Evolutionary conservation across 2,797 vertebrate species (phyloP).

Genomic region (Bryconaethiops microstoma): DNA sequence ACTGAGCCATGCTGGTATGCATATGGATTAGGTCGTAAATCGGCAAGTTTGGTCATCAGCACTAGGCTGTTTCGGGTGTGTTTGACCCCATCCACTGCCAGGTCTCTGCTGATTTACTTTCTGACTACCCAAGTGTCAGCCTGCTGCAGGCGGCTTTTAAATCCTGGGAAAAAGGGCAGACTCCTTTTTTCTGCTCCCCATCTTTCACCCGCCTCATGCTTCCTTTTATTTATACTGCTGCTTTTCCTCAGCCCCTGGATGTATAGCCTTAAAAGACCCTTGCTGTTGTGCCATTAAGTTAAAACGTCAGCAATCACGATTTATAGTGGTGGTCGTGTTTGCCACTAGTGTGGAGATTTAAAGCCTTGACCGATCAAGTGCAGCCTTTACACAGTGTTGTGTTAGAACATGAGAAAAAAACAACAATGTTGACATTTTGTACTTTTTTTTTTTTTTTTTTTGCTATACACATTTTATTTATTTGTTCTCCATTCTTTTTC

Average conservation of each 20-base stretch:
- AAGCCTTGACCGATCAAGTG: background rate
- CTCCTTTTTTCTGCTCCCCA: slow-evolving; percentile 26
- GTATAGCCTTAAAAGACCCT: slow-evolving; percentile 43
- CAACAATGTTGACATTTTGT: background rate
- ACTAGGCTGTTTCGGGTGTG: background rate
- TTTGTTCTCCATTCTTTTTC: too few relatives aligned
- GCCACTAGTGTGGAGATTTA: slow-evolving; percentile 1
- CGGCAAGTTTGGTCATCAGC: background rate
- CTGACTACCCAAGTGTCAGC: slow-evolving; percentile 41
- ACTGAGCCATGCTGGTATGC: slow-evolving; percentile 13
- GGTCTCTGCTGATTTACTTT: slow-evolving; percentile 60
- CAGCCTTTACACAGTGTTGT: background rate
- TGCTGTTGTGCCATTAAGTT: slow-evolving; percentile 7
- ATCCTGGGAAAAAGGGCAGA: slow-evolving; percentile 29
- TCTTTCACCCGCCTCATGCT: slow-evolving; percentile 36
- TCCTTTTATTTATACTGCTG: slow-evolving; percentile 59
- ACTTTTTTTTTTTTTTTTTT: background rate
- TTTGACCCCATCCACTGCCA: slow-evolving; percentile 35
- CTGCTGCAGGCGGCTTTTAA: slow-evolving; percentile 47
- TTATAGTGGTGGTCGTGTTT: background rate
- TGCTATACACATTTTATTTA: background rate
- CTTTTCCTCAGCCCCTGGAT: slow-evolving; percentile 42
- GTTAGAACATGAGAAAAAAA: background rate
- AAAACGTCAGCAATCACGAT: slow-evolving; percentile 6
- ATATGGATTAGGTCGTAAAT: slow-evolving; percentile 24